Conservation (phyloP, 2,797 vertebrate genomes). For the Trematomus bernacchii region DNA sequence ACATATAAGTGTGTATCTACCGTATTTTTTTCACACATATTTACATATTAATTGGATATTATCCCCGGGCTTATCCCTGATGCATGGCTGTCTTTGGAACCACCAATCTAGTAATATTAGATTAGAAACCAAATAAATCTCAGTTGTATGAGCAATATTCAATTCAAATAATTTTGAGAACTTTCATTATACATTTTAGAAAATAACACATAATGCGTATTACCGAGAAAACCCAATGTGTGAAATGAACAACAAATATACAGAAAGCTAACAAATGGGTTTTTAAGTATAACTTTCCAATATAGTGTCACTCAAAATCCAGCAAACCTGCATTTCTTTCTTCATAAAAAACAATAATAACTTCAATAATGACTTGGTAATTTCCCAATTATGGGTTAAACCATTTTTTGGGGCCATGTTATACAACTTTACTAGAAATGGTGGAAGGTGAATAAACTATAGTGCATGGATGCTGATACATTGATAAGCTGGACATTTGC, state of each 20-base stretch:
- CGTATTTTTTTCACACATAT: slow-evolving; percentile 26
- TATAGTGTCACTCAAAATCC: slow-evolving; percentile 4
- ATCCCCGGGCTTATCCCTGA: slow-evolving; percentile 24
- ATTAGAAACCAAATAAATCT: slow-evolving; percentile 7
- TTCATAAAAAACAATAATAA: background rate
- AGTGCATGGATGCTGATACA: background rate
- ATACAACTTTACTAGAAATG: background rate
- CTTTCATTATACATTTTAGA: background rate
- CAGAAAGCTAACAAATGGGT: background rate
- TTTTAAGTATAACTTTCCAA: slow-evolving; percentile 9
- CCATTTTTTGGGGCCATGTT: background rate
- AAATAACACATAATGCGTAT: no score
- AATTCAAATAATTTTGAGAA: background rate
- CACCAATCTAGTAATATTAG: background rate
- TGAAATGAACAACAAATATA: background rate
- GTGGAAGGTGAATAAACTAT: background rate
- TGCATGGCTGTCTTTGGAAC: slow-evolving; percentile 19
- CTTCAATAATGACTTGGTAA: background rate
- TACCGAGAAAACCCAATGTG: background rate
- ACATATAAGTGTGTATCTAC: slow-evolving; percentile 37
- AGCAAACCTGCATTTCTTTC: background rate
- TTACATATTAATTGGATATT: slow-evolving; percentile 35
- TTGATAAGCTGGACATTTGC: background rate
- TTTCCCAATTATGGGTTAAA: background rate
- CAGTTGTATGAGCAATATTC: background rate